Percentiles rank a stretch among this genome's conserved stretches.
These are phyloP conservation scores for Vespertilio murinus DNA, from an alignment of 2,797 vertebrate genomes.

Conservation along the genomic window DNA sequence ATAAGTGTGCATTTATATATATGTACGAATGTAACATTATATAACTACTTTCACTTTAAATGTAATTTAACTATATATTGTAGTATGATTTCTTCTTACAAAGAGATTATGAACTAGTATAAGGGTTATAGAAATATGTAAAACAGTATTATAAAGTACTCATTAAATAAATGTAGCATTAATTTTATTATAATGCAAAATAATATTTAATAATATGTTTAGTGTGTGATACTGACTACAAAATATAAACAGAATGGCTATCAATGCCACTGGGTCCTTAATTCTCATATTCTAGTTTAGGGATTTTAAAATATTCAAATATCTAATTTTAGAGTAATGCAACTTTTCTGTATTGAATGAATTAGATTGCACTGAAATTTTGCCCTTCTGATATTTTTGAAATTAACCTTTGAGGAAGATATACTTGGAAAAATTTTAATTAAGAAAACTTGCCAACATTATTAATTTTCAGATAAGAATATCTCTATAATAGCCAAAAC, in stretches of 20 bases:
- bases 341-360: neutral
- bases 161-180: neutral
- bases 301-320: neutral
- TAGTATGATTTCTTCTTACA: neutral
- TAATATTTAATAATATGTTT: neutral
- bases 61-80: neutral
- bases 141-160: neutral
- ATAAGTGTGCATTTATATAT: neutral
- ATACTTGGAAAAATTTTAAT: slow-evolving; percentile 8
- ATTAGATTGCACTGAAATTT: neutral
- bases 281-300: neutral
- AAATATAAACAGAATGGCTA: neutral
- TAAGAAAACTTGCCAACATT: neutral
- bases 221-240: neutral
- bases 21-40: neutral
- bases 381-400: neutral
- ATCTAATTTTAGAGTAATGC: neutral
- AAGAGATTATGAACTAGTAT: neutral
- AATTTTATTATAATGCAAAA: neutral
- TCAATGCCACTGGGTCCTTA: neutral
- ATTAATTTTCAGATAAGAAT: neutral
- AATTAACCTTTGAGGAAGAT: slow-evolving; percentile 15
- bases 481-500: neutral
- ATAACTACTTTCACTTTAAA: neutral
- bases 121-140: neutral